Percentiles rank a stretch among this genome's conserved stretches.
phyloP scores from a whole-genome alignment of 2,113 vertebrate genomes.

The Propithecus coquereli region DNA sequence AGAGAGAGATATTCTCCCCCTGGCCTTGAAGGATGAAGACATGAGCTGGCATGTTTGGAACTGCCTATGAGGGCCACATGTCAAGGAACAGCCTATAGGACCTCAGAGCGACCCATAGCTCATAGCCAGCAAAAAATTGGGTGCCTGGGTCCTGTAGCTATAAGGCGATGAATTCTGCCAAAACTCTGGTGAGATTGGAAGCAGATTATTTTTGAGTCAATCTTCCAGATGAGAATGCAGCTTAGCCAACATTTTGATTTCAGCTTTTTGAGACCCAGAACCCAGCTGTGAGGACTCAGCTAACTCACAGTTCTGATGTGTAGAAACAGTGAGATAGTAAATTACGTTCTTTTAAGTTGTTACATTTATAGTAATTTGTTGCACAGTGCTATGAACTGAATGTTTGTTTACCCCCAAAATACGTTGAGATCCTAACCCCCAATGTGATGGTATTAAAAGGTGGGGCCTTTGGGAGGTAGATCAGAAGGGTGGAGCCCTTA shows the following conservation, averaged over 20 bases:
- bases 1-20: background rate
- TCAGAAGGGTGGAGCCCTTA: too few relatives aligned
- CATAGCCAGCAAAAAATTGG: background rate
- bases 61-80: too few relatives aligned
- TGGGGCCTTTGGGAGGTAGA: too few relatives aligned
- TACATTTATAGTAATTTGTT: background rate
- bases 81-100: background rate
- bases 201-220: background rate
- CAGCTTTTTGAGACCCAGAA: background rate
- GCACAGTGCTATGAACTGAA: background rate
- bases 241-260: background rate
- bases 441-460: background rate
- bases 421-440: background rate
- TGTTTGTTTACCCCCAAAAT: background rate
- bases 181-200: background rate
- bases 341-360: background rate
- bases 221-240: background rate
- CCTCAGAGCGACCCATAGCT: background rate
- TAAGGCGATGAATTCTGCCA: background rate
- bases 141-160: background rate
- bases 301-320: background rate
- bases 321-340: background rate
- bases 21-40: background rate
- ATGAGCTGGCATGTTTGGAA: background rate
- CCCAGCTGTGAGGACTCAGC: background rate